Base-by-base conservation (phyloP, 2,888 invertebrate species). In the Conchocele bisecta region DNA sequence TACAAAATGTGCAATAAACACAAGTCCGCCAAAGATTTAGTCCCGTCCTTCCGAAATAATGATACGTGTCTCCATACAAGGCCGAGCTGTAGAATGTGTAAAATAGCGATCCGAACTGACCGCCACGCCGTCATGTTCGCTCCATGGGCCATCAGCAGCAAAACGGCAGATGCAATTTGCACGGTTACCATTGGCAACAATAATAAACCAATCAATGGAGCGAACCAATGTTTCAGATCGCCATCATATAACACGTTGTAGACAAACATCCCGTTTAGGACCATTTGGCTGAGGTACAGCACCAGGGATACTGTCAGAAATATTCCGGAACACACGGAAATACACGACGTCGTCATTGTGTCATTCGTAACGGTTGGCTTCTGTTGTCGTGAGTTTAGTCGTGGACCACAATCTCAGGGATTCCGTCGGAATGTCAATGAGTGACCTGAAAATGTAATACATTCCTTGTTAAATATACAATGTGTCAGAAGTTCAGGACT, bases 31-130 rank as follows among this genome's bases (percentile, higher is more conserved):
- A 94, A 92, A 93, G 97, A 96, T 86, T 95, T 95, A 88, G 97
- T 96, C 17, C 97, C 95, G 5, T 96, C 95, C 9, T 97, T 96
- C 81, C 96, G 94, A 75, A 97, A 94, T 11, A 97, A 93, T 72
- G 96, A 94, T 64, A 96, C 96, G 90, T 97, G 97, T 80, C 97
- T 86, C 92, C 92, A 92, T 37, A 92, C 83, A 64, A 92, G 91
- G 20, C 92, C 92, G 66, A 91, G 89, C 60, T 91, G 91, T 1
- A 91, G 79, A 6, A 91, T 63, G 79, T 92, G 92, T 51, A 92
- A 81, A 20, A 91, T 79, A 37, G 93, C 95, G 94, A 96, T 71
- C 94, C 86, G 93, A 69, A 95, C 92, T 5, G 75, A 77, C 56
- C 75, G 71, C 31, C 69, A 68, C 35, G 71, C 53, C 15, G 81